Evolutionary conservation across 2,113 vertebrate genomes (phyloP), one percentile per base, ranked within the genome.

Genomic region (Nanger granti): DNA sequence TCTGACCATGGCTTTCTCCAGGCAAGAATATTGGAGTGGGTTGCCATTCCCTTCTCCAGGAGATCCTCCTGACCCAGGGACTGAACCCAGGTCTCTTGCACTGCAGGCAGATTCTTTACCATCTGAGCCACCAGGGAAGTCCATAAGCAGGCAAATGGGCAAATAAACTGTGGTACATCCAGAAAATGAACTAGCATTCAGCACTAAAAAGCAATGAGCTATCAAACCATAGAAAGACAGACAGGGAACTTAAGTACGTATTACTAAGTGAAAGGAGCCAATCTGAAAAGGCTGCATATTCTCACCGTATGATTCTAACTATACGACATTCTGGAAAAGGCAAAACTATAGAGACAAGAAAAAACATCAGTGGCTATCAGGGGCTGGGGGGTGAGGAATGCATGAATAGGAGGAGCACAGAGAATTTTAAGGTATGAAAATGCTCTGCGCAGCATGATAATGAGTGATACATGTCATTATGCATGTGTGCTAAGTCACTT

Each of bases 311-410:
- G 57, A 54, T 26, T 80, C 69, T 60, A 55, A 44, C 34, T 10
- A 7, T 20, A 20, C 1, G 86, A 82, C 14, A 13, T 44, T 55
- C 57, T 80, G n/a, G 73, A 66, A 41, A 44, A 55, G 47, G 59
- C 28, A n/a, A 5, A 66, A 20, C 9, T 20, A 3, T 6, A 59
- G 83, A 31, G 31, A 49, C 0, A 10, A 49, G 59, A 4, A 49
- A 49, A 55, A 88, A 37, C 17, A 17, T 24, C 8, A 11, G 44
- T 31, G 57, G 26, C 29, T 31, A 49, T 26, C 26, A 9, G 69
- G 29, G 15, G 31, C 4, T 37, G 10, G 14, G 3, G 44, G 0
- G 4, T 9, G 0, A 4, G 41, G 4, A 4, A 7, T 0, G 8
- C 5, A 64, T 7, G 10, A n/a, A 31, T 0, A 7, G 28, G 3